A percentile compares a stretch with the other conserved stretches of the same genome.
These are phyloP conservation scores for Colletes latitarsis DNA, from an alignment of 1,140 invertebrate genomes.

Conservation along the genomic window DNA sequence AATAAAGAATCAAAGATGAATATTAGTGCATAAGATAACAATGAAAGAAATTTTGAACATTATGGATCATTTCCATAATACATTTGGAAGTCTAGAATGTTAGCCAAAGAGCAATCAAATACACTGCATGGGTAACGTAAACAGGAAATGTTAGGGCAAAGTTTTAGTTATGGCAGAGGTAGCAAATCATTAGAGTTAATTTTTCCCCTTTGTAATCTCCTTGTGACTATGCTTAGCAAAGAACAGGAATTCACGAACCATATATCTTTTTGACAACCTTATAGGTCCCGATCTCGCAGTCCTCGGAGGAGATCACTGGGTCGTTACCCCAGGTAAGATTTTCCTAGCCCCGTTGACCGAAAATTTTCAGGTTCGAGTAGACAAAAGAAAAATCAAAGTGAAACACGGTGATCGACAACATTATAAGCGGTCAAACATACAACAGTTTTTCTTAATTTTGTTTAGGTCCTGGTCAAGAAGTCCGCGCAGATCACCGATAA, in stretches of 20 bases:
- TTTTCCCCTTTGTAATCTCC: constrained; percentile 34
- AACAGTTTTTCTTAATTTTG: constrained; percentile 72
- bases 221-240: constrained; percentile 56
- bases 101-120: constrained; percentile 52
- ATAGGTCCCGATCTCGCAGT: constrained; percentile 74
- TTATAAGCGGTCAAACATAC: constrained; percentile 60
- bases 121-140: constrained; percentile 44
- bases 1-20: neutral
- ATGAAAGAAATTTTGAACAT: neutral
- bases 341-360: constrained; percentile 26
- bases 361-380: constrained; percentile 72
- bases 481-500: constrained; percentile 64
- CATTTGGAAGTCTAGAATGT: neutral
- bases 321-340: constrained; percentile 75
- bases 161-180: constrained; percentile 32
- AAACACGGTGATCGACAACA: constrained; percentile 44
- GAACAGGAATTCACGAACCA: constrained; percentile 63
- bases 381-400: constrained; percentile 59
- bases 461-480: constrained; percentile 76
- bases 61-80: constrained; percentile 3
- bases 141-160: constrained; percentile 38
- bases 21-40: neutral
- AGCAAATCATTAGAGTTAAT: constrained; percentile 33
- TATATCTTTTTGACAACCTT: constrained; percentile 72
- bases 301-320: constrained; percentile 68